A percentile compares a stretch with the other conserved stretches of the same genome.
These are phyloP conservation scores for Lepidonotus clava DNA, from an alignment of 2,888 invertebrate species.

Conservation along the genomic window DNA sequence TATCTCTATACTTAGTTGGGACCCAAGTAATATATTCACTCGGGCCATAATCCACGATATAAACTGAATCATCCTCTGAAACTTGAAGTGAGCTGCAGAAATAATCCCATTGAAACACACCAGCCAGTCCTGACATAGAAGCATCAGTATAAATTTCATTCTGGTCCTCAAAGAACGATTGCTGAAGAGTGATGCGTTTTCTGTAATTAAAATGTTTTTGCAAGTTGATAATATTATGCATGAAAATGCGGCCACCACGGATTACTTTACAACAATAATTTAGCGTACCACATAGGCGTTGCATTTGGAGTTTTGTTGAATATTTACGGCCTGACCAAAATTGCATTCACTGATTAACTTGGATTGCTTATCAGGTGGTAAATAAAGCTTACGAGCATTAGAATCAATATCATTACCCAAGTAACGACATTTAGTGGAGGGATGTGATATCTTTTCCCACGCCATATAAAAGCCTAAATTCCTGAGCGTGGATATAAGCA, in stretches of 20 bases:
- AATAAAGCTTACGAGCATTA: neutral
- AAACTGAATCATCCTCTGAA: too few relatives aligned
- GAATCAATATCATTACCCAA: neutral
- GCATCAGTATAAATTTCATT: neutral
- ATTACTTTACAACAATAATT: neutral
- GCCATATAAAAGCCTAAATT: constrained; percentile 2
- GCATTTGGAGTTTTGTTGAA: neutral
- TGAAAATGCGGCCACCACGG: neutral
- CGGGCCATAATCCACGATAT: too few relatives aligned
- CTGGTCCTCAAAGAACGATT: neutral
- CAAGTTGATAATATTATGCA: neutral
- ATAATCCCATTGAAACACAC: neutral
- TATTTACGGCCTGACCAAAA: neutral
- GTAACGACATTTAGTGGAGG: neutral
- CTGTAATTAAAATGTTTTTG: neutral
- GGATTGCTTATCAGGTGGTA: neutral
- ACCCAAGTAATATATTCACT: too few relatives aligned
- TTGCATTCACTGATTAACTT: neutral
- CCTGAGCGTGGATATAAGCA: neutral
- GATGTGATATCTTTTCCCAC: neutral
- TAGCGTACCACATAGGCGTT: neutral
- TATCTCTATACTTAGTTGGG: neutral
- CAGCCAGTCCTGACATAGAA: neutral
- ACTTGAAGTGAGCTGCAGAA: too few relatives aligned
- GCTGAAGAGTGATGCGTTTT: neutral